These are phyloP conservation scores for Drosophila arawakana DNA, from an alignment of 1,140 invertebrate genomes.

Conservation along the genomic window DNA sequence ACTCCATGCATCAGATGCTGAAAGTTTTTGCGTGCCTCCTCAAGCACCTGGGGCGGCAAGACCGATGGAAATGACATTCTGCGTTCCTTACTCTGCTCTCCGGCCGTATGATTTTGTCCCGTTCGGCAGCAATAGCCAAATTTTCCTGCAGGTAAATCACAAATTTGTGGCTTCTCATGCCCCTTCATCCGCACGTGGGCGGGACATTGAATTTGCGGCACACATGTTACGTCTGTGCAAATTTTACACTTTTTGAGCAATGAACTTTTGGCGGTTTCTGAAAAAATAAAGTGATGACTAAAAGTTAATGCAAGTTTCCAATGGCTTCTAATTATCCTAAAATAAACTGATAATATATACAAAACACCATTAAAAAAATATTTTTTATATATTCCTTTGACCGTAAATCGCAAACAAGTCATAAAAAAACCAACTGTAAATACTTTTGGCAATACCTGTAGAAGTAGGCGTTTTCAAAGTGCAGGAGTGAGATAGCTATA, in stretches of 20 bases:
- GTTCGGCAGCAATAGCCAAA: conserved; percentile 87
- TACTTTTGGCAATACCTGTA: no score
- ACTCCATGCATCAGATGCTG: conserved; percentile 68
- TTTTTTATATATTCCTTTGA: no score
- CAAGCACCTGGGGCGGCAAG: conserved; percentile 63
- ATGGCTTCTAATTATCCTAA: no score
- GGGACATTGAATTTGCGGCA: conserved; percentile 87
- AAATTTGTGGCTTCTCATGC: conserved; percentile 84
- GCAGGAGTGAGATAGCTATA: conserved; percentile 21
- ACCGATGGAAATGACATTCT: conserved; percentile 28
- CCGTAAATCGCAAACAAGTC: no score
- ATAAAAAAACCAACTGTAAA: no score
- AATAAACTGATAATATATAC: no score
- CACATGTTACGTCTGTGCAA: conserved; percentile 85
- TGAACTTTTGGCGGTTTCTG: conserved; percentile 38
- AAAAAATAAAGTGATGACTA: not conserved
- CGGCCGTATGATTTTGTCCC: conserved; percentile 86
- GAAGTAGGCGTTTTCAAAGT: no score
- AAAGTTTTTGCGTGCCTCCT: conserved; percentile 67
- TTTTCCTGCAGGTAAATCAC: conserved; percentile 84
- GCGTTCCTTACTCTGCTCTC: conserved; percentile 16
- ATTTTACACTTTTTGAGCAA: conserved; percentile 71
- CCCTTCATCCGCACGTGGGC: conserved; percentile 85
- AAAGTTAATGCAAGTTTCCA: no score
- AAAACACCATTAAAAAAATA: no score